Evolutionary conservation across 2,113 vertebrate species (phyloP), one percentile per base, ranked within the genome.

Genomic region (Talpa occidentalis): DNA sequence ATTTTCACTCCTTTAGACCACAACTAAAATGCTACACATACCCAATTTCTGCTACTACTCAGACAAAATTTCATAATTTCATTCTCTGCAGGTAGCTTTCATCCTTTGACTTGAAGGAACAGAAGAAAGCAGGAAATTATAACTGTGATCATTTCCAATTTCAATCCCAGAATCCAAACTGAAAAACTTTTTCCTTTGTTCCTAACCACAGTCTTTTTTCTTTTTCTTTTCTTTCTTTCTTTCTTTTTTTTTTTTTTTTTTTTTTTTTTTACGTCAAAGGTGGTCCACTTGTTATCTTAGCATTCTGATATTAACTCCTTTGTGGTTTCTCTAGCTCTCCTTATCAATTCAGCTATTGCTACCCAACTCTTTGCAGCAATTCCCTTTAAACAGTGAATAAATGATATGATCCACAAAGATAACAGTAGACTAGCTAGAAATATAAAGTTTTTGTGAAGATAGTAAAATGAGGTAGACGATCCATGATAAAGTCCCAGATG

Each of bases 51-150:
- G 19, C 32, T 2, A 28, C 74, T 76, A 47, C 44, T 19, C 26
- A 76, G 26, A 77, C 15, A 32, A 5, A 37, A 64, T 76, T 91
- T 91, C 89, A 11, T 60, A 64, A 86, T 96, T 93, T 66, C 47
- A 80, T 74, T 94, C 87, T 87, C 12, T 82, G 79, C 44, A 62
- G 30, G 26, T 95, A 73, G 90, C 56, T 93, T 79, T 94, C 28
- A 76, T 67, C 42, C 52, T 79, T 86, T 19, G 28, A 35, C 14
- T 87, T 84, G 66, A 95, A 91, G 28, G 22, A 93, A 81, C 44
- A 97, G 72, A 83, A 90, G 42, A 28, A 91, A 92, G 62, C 28
- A 82, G 37, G 30, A 85, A 88, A 91, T 91, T 56, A 74, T 85
- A 82, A 78, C 56, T 86, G n/a, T 66, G 56, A 91, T 42, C 40